Evolutionary conservation across 1,140 invertebrate genomes (phyloP), one percentile per base, ranked within the genome.

Genomic region (Agrypnia vestita): DNA sequence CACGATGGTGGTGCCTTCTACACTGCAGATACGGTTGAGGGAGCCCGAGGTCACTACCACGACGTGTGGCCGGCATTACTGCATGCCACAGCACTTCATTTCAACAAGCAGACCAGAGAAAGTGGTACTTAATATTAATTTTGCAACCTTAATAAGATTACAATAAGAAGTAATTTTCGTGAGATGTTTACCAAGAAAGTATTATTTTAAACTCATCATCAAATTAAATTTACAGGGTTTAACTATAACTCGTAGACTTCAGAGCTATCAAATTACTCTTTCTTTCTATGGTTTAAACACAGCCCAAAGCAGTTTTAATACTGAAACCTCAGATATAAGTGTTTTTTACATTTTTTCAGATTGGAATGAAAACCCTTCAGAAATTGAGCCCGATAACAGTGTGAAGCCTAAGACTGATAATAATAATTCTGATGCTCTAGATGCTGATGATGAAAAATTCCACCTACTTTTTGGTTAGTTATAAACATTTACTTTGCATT

Each of bases 1-100:
- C 94, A 97, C 84, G 97, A 98, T 85, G 96, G 98, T 56, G 98
- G 98, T 13, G 96, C 98, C 3, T 99, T 99, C 88, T 99, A 99
- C 86, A 98, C 96, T 3, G 95, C 95, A 53, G 98, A 99, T 85
- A 98, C 97, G 0, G 96, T 98, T 85, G 97, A 99, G 84, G 94
- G 94, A 15, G 96, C 97, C 7, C 92, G 96, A 78, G 93, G 93
- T 21, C 97, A 98, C 88, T 99, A 99, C 88, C 91, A 93, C 53
- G 93, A 94, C 82, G 94, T 96, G 4, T 99, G 98, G 98, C 96
- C 98, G 0, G 95, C 97, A 3, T 95, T 99, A 82, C 91, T 99
- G 17, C 95, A 98, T 86, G 98, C 98, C 13, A 94, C 96, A 4
- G 94, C 97, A 0, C 90, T 99, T 1, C 98, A 88, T 7, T 89